Evolutionary conservation across 2,888 invertebrate genomes (phyloP).

Genomic region (Eupithecia abbreviata): DNA sequence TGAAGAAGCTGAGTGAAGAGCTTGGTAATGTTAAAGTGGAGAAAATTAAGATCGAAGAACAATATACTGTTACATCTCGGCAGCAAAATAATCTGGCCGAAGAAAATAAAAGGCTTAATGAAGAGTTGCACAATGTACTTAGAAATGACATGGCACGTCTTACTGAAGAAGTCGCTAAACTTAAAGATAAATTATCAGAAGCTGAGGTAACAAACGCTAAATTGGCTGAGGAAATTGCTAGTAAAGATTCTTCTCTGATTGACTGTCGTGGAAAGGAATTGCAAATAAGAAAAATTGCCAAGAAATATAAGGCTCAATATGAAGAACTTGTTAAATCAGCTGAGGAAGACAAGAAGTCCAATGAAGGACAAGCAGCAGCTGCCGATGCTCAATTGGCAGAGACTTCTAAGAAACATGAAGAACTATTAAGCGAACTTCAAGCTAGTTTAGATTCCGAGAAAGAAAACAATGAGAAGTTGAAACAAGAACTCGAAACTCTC

Average conservation of each 20-base stretch:
- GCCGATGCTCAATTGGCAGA: constrained; percentile 74
- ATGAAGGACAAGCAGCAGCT: constrained; percentile 82
- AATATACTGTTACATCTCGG: constrained; percentile 84
- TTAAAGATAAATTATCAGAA: constrained; percentile 83
- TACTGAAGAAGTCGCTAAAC: constrained; percentile 86
- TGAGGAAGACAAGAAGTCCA: constrained; percentile 85
- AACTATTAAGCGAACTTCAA: constrained; percentile 73
- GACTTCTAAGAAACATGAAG: constrained; percentile 81
- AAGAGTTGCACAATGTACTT: constrained; percentile 83
- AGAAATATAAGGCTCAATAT: constrained; percentile 94
- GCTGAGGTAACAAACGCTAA: constrained; percentile 85
- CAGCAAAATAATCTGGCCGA: constrained; percentile 85
- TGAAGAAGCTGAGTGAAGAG: constrained; percentile 88
- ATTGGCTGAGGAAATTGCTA: constrained; percentile 86
- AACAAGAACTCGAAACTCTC: constrained; percentile 86
- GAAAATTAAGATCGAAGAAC: constrained; percentile 87
- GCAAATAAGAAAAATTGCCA: constrained; percentile 93
- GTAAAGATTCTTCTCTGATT: constrained; percentile 86
- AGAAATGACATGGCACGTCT: constrained; percentile 84
- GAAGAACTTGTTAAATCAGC: constrained; percentile 88
- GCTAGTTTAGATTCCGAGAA: constrained; percentile 75
- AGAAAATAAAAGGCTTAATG: constrained; percentile 86
- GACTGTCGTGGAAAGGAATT: constrained; percentile 88
- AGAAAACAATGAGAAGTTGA: constrained; percentile 86
- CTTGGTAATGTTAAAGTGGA: constrained; percentile 85